Evolutionary conservation across 2,888 invertebrate species (phyloP).

Genomic region (Spodoptera picta): DNA sequence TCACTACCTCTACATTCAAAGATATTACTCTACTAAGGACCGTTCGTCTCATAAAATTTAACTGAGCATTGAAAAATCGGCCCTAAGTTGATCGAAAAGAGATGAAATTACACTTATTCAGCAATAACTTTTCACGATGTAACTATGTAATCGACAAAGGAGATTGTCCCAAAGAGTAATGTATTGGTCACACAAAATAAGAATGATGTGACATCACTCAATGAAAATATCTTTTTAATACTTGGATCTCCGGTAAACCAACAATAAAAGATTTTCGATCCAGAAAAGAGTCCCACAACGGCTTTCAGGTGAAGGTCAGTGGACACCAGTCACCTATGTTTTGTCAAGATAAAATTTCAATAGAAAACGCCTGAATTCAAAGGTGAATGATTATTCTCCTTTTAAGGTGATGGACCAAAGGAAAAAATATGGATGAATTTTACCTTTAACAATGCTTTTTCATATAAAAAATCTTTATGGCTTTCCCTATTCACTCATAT

Average conservation of each 20-base stretch:
- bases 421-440: constrained; percentile 6
- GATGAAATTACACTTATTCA: too few species aligned
- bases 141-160: too few species aligned
- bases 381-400: constrained; percentile 20
- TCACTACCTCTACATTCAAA: too few species aligned
- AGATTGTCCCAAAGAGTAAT: not conserved
- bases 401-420: constrained; percentile 15
- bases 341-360: constrained; percentile 10
- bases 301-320: constrained; percentile 6
- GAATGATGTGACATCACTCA: not conserved
- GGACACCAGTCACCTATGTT: constrained; percentile 12
- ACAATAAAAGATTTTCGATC: constrained; percentile 22
- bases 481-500: too few species aligned
- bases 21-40: too few species aligned
- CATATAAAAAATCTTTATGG: too few species aligned
- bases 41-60: too few species aligned
- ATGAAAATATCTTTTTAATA: constrained; percentile 9
- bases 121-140: too few species aligned
- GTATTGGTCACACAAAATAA: not conserved
- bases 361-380: constrained; percentile 5
- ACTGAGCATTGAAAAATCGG: too few species aligned
- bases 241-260: not conserved
- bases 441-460: constrained; percentile 7
- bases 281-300: constrained; percentile 29
- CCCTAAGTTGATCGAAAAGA: too few species aligned